Evolutionary conservation across 1,140 invertebrate genomes (phyloP), one percentile per base, ranked within the genome.

Genomic region (Sarcophaga bullata): DNA sequence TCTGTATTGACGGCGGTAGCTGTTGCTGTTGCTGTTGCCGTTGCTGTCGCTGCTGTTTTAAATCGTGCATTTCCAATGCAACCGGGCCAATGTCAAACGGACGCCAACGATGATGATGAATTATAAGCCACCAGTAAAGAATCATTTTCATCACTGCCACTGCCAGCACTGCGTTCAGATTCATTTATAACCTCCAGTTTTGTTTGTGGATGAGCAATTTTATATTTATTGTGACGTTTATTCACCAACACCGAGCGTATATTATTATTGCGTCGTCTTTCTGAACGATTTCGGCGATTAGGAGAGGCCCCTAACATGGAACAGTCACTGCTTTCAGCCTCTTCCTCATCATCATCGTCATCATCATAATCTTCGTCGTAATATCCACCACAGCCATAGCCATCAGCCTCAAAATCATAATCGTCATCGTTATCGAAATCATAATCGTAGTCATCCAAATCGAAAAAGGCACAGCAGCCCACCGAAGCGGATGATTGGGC

Each of bases 61-160:
- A 68, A 19, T 83, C 80, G 9, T 86, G 87, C 85, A 89, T 84
- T 85, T 89, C 87, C 84, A 87, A 82, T 85, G 86, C 85, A 84
- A 84, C 87, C 88, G 85, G 88, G 87, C 88, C 88, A 88, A 87
- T 90, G 88, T 91, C 89, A 90, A 87, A 90, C 88, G 80, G 90
- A 91, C 86, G 87, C 87, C 84, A 90, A 84, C 78, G 90, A 87
- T 48, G 90, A 90, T 84, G 86, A 86, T 84, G 88, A 90, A 85
- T 91, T 90, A 83, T 91, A 91, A 82, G 89, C 90, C 72, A 90
- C 90, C 73, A 91, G 84, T 81, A 91, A 85, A 0, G 90, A 90
- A 78, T 91, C 90, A 83, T 91, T 90, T 81, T 91, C 91, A 52
- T 90, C 89, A 83, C 88, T 90, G 50, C 89, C 87, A 80, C 89